These are phyloP conservation scores for Actinia equina DNA, from an alignment of 64 coral and sea anemone species.

Conservation along the genomic window DNA sequence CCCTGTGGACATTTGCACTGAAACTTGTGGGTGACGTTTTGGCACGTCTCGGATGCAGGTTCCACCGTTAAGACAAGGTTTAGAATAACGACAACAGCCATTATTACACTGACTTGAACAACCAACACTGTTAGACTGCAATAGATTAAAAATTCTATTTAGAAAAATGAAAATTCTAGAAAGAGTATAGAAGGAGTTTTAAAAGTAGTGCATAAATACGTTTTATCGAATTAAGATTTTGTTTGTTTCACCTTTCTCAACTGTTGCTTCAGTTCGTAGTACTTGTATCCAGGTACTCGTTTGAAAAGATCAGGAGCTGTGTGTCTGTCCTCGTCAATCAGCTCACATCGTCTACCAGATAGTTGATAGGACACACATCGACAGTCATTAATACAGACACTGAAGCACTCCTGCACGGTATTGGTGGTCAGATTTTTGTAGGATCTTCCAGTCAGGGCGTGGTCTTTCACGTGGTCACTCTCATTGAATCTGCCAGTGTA, in stretches of 20 bases:
- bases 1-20: background rate
- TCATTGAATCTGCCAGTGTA: conserved; percentile 36
- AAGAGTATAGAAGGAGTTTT: no score
- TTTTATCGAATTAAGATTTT: no score
- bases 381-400: conserved; percentile 39
- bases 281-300: conserved; percentile 22
- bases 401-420: conserved; percentile 44
- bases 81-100: conserved; percentile 41
- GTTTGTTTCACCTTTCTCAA: background rate
- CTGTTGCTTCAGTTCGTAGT: conserved; percentile 46
- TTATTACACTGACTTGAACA: conserved; percentile 31
- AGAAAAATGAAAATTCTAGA: no score
- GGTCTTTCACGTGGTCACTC: conserved; percentile 17
- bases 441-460: background rate
- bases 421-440: conserved; percentile 1
- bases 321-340: conserved; percentile 40
- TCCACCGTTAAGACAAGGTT: conserved; percentile 32
- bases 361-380: conserved; percentile 39
- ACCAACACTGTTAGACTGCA: no score
- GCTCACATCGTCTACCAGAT: conserved; percentile 20
- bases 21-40: background rate
- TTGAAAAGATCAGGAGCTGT: conserved; percentile 11
- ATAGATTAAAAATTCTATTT: no score
- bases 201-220: no score
- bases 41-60: conserved; percentile 18